Evolutionary conservation across 2,888 invertebrate species (phyloP), one percentile per base, ranked within the genome.

Genomic region (Dynastes maya): DNA sequence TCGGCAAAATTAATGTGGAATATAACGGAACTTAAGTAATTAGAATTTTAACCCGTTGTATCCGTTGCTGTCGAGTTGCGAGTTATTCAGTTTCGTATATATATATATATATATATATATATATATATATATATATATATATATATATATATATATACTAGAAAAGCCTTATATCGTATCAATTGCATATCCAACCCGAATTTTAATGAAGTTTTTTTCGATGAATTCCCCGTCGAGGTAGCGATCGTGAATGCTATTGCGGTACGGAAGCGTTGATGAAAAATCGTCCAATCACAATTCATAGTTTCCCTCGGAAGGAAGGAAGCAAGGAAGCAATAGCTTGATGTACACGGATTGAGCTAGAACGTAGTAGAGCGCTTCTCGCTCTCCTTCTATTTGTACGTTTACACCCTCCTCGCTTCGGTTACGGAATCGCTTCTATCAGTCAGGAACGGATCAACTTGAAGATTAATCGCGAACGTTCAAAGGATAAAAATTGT

Each of bases 261-360:
- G 71, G 70, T 55, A 32, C 71, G 71, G 71, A 71, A 55, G 53
- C 37, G 71, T 37, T 40, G 71, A 71, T 71, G 71, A 71, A 71
- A 71, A 71, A 71, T 71, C 71, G 16, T 37, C 71, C 71, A 71
- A 71, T 71, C 71, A 58, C 71, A 71, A 71, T 71, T 71, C 71
- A 71, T 71, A 71, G 71, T 71, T 71, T 71, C 71, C 68, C 58
- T 71, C 55, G 55, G 37, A 55, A 55, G 71, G 71, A 71, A 71
- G 71, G 71, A 71, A 71, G 71, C 71, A 71, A 71, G 71, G 71
- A 71, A 71, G 71, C 71, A 71, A 71, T 71, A 71, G 71, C 55
- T 29, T n/a, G 71, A 37, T 71, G 58, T 55, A 71, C 71, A 37
- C 71, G 71, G 37, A 55, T 71, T 16, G 53, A 70, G 32, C 53